These are phyloP conservation scores for Cairina moschata DNA, from an alignment of 2,113 vertebrate genomes.

Conservation along the genomic window DNA sequence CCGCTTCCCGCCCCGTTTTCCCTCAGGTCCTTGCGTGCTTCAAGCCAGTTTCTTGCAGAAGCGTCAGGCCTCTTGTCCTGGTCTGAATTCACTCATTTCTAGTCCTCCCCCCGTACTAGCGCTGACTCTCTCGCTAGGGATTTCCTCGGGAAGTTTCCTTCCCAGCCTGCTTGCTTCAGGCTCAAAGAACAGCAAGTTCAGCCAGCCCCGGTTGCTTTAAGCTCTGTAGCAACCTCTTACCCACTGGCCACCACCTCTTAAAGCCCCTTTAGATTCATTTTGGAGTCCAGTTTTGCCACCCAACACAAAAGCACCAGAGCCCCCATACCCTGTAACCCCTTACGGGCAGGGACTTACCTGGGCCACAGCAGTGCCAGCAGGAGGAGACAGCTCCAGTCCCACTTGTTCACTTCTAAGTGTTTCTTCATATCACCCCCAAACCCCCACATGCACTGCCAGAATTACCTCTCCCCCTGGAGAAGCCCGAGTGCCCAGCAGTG, in stretches of 20 bases:
- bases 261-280: neutral
- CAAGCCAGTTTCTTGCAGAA: neutral
- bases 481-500: neutral
- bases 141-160: neutral
- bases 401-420: neutral
- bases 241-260: fast-evolving
- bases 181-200: neutral
- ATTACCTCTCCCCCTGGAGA: neutral
- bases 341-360: neutral
- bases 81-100: neutral
- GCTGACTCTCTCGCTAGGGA: too few relatives aligned
- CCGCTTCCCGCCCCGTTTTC: neutral
- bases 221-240: fast-evolving
- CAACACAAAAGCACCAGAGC: fast-evolving
- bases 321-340: neutral
- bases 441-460: neutral
- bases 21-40: fast-evolving
- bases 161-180: neutral
- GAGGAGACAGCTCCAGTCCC: neutral
- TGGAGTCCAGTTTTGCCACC: neutral
- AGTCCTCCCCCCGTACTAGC: neutral
- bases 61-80: fast-evolving
- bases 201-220: fast-evolving
- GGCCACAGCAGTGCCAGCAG: neutral
- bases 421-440: fast-evolving